Conservation (phyloP, 2,888 invertebrate species). For the Kuschelorhynchus macadamiae region DNA sequence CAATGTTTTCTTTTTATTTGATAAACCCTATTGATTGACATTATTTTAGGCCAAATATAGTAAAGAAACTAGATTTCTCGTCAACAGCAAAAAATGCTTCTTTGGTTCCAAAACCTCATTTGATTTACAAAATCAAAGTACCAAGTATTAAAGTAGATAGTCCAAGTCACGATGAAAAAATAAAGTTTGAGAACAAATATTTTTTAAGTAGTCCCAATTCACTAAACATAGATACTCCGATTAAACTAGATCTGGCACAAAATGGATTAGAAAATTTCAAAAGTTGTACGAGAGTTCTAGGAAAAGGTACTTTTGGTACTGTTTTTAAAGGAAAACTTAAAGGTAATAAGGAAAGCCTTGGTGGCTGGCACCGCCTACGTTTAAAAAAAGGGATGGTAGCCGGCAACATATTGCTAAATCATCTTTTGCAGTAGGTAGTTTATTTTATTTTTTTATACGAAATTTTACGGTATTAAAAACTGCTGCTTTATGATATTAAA, state of each 20-base stretch:
- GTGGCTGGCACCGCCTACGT: too few relatives aligned
- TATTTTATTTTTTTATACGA: too few relatives aligned
- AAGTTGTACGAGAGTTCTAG: constrained; percentile 59
- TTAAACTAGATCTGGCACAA: constrained; percentile 58
- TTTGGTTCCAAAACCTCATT: not conserved
- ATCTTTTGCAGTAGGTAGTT: too few relatives aligned
- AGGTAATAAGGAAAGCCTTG: constrained; percentile 53
- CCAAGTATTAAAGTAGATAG: constrained; percentile 42
- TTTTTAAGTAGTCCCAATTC: not conserved
- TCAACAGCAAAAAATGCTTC: not conserved
- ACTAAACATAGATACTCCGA: constrained; percentile 57
- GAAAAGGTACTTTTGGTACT: constrained; percentile 65
- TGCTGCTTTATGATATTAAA: too few relatives aligned
- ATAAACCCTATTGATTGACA: too few relatives aligned
- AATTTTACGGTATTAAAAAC: too few relatives aligned
- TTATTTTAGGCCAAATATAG: constrained; percentile 27
- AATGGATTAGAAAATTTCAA: constrained; percentile 55
- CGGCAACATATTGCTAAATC: too few relatives aligned
- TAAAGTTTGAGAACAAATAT: not conserved
- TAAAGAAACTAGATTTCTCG: constrained; percentile 50
- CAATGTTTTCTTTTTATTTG: too few relatives aligned
- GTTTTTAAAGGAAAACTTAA: constrained; percentile 62
- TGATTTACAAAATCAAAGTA: not conserved
- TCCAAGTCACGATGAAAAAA: not conserved
- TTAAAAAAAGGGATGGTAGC: too few relatives aligned